Conservation (phyloP, 2,797 vertebrate genomes). For the Pangasius djambal region DNA sequence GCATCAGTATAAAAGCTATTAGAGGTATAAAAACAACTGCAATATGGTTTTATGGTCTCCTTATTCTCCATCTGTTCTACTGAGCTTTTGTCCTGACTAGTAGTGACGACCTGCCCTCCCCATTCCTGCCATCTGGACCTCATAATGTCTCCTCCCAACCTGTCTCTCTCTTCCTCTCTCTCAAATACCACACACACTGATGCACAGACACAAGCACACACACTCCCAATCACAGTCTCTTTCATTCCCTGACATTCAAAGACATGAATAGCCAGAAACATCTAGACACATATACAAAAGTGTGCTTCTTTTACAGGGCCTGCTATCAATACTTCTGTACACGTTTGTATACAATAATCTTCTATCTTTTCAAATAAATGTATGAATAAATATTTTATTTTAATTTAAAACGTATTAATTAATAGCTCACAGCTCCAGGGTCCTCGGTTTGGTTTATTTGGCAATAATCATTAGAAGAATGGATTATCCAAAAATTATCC, state of each 20-base stretch:
- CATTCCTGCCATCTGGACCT: conserved; percentile 70
- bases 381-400: not conserved
- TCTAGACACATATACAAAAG: not conserved
- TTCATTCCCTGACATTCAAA: not conserved
- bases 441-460: not conserved
- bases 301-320: not conserved
- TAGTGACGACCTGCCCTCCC: conserved; percentile 66
- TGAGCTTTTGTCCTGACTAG: conserved; percentile 63
- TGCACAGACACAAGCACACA: conserved; percentile 15
- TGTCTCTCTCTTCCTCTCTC: not conserved
- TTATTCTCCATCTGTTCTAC: conserved; percentile 72
- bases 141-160: conserved; percentile 57
- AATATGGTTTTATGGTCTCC: conserved; percentile 76
- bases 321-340: not conserved
- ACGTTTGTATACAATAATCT: not conserved
- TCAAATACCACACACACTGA: conserved; percentile 22
- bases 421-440: not conserved
- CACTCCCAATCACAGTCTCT: not conserved
- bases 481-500: not conserved
- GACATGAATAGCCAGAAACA: not conserved
- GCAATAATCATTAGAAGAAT: not conserved
- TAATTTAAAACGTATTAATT: not conserved
- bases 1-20: conserved; percentile 67
- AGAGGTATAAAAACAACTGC: conserved; percentile 68
- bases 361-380: not conserved